Conservation (phyloP, 2,888 invertebrate genomes). For the Xylophagus ater region DNA sequence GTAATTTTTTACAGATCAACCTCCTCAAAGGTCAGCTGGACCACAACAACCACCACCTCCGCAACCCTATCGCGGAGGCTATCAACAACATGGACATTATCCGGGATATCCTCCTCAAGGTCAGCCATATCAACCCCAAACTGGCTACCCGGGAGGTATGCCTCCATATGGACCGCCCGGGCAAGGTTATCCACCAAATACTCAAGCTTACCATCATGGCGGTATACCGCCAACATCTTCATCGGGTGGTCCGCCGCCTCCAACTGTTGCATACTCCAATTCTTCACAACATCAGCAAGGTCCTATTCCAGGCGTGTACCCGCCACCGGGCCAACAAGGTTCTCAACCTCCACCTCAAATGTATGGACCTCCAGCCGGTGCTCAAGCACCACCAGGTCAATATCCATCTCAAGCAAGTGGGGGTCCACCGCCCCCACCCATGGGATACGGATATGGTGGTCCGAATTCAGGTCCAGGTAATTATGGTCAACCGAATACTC, state of each 20-base stretch:
- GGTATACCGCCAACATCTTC: slow-evolving; percentile 37
- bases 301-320: slow-evolving; percentile 40
- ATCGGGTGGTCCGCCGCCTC: slow-evolving; percentile 33
- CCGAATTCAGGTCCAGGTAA: slow-evolving; percentile 34
- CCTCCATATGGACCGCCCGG: slow-evolving; percentile 33
- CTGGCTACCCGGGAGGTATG: slow-evolving; percentile 44
- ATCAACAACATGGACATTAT: slow-evolving; percentile 44
- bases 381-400: slow-evolving; percentile 41
- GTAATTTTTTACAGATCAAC: slow-evolving; percentile 38
- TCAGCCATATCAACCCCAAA: slow-evolving; percentile 45
- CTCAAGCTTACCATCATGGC: slow-evolving; percentile 45
- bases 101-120: slow-evolving; percentile 45
- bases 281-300: slow-evolving; percentile 40
- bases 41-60: slow-evolving; percentile 46
- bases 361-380: slow-evolving; percentile 35
- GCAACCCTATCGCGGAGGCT: slow-evolving; percentile 45
- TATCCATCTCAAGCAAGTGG: slow-evolving; percentile 29
- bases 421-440: slow-evolving; percentile 40
- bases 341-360: slow-evolving; percentile 37
- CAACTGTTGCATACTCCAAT: slow-evolving; percentile 39
- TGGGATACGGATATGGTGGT: slow-evolving; percentile 40
- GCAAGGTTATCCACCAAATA: slow-evolving; percentile 48
- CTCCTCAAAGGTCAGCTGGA: slow-evolving; percentile 40
- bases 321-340: slow-evolving; percentile 36
- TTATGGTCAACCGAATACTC: slow-evolving; percentile 24